Evolutionary conservation across 92 coral and sea anemone species (phyloP).

Genomic region (Siderastrea siderea): DNA sequence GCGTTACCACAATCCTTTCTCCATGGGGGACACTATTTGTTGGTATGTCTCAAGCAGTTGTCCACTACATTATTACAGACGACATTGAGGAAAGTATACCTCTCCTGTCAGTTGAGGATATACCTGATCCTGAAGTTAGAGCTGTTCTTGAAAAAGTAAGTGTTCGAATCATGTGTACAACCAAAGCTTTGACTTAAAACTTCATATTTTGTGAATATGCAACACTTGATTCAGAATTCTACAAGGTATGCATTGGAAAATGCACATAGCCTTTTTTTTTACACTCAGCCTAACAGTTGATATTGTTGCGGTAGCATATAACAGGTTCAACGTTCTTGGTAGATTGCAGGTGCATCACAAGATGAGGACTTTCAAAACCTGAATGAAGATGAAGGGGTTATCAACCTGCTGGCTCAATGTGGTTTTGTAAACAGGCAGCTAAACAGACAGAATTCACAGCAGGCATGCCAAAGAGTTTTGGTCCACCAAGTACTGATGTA

Average conservation of each 20-base stretch:
- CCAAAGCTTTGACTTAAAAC: not conserved
- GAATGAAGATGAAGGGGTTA: constrained; percentile 50
- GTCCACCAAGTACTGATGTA: not conserved
- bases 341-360: constrained; percentile 49
- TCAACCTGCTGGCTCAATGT: constrained; percentile 48
- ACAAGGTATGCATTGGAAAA: not conserved
- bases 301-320: not conserved
- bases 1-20: not conserved
- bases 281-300: not conserved
- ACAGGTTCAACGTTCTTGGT: not conserved
- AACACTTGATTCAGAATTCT: not conserved
- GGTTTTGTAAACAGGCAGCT: constrained; percentile 72
- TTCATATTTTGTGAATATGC: not conserved
- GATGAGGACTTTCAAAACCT: constrained; percentile 56
- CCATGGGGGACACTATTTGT: not conserved
- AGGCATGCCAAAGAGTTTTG: no score
- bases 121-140: constrained; percentile 61
- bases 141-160: constrained; percentile 45
- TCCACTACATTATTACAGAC: constrained; percentile 8
- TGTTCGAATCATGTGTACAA: not conserved
- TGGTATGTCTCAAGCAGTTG: constrained; percentile 18
- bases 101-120: constrained; percentile 42
- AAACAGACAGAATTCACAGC: constrained; percentile 18
- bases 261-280: not conserved
- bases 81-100: constrained; percentile 62